phyloP scores from a whole-genome alignment of 2,888 invertebrate genomes.

The Sarcophaga rosellei region DNA sequence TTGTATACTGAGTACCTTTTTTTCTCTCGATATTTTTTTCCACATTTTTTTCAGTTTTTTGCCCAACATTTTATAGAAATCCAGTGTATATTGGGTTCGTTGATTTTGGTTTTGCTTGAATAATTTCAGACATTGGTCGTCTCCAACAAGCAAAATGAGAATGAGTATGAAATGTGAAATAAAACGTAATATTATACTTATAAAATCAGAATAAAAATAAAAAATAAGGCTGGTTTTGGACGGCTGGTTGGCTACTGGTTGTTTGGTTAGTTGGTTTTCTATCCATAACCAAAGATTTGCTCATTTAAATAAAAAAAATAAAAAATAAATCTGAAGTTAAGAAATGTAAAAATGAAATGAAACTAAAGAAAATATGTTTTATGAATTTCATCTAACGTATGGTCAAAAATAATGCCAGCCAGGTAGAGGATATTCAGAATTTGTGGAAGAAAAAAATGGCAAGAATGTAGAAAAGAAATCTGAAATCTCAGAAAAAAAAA shows the following conservation, averaged over 20 bases:
- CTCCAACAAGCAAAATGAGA: conserved; percentile 31
- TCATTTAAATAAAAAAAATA: conserved; percentile 30
- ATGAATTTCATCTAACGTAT: conserved; percentile 59
- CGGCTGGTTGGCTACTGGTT: conserved; percentile 41
- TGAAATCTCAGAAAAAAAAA: not conserved
- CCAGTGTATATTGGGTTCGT: conserved; percentile 58
- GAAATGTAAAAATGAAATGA: conserved; percentile 1
- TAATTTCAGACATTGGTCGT: conserved; percentile 57
- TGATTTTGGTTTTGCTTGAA: conserved; percentile 65
- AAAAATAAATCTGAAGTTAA: not conserved
- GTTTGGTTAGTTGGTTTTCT: conserved; percentile 48
- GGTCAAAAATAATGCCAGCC: conserved; percentile 53
- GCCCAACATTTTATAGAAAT: conserved; percentile 54
- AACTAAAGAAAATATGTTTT: conserved; percentile 52
- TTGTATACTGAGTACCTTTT: not conserved
- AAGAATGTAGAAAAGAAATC: conserved; percentile 1
- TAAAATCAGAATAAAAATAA: not conserved
- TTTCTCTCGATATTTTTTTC: conserved; percentile 28
- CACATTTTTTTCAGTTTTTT: not conserved
- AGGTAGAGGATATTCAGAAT: not conserved
- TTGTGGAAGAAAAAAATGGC: too few relatives aligned
- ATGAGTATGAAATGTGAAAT: not conserved
- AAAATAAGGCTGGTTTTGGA: conserved; percentile 22
- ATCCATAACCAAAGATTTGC: conserved; percentile 57
- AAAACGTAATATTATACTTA: not conserved